A percentile compares a stretch with the other conserved stretches of the same genome.
Evolutionary conservation across 2,888 invertebrate species (phyloP).

Genomic region (Pristionchus entomophagus): DNA sequence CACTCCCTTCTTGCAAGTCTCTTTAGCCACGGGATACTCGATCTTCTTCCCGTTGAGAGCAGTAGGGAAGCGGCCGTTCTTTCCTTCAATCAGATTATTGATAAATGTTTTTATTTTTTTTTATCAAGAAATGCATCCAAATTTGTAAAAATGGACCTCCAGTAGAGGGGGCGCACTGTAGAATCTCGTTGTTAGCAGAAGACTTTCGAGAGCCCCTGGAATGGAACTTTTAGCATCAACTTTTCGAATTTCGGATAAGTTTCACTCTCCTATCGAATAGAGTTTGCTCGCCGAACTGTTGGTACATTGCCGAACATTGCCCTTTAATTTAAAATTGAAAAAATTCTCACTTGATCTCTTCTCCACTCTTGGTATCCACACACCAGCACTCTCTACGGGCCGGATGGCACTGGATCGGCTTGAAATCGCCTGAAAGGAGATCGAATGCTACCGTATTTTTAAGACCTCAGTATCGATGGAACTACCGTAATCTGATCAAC

Average conservation of each 20-base stretch:
- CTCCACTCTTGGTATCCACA: constrained; percentile 58
- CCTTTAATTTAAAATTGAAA: not conserved
- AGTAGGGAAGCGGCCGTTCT: constrained; percentile 27
- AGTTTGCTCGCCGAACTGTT: no score
- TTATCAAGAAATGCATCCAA: not conserved
- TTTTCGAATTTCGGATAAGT: not conserved
- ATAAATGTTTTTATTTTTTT: no score
- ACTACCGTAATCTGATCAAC: not conserved
- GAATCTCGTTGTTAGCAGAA: constrained; percentile 20
- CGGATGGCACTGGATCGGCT: constrained; percentile 58
- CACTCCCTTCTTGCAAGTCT: constrained; percentile 28
- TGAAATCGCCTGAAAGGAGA: constrained; percentile 56
- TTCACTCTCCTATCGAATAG: no score
- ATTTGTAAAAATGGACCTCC: constrained; percentile 23
- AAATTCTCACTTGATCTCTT: constrained; percentile 51
- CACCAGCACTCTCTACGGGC: constrained; percentile 59
- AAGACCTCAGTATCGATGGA: no score
- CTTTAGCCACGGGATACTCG: constrained; percentile 46
- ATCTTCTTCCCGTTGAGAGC: constrained; percentile 45
- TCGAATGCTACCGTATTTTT: no score
- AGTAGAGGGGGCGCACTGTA: constrained; percentile 11
- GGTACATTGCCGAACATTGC: not conserved
- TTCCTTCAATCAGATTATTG: constrained; percentile 23
- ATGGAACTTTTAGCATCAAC: no score
- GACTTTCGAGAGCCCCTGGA: constrained; percentile 39